Evolutionary conservation across 2,113 vertebrate species (phyloP).

Genomic region (Nyctibius bracteatus): DNA sequence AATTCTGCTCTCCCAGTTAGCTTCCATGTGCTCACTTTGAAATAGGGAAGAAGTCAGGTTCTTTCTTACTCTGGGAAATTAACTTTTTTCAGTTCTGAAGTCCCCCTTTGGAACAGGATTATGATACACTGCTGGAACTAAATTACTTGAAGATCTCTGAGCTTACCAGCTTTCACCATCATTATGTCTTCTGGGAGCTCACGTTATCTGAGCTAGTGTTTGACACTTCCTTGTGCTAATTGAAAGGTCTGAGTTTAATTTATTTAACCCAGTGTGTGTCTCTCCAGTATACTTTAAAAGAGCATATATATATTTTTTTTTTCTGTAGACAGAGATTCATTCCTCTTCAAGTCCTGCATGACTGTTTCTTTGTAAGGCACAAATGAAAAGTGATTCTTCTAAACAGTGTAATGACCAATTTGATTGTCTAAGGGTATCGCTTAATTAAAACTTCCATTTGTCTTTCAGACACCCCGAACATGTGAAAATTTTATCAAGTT

Average conservation of each 20-base stretch:
- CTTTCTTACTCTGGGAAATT: background rate
- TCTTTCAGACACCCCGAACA: constrained; percentile 87
- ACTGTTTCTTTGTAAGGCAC: background rate
- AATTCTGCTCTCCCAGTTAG: background rate
- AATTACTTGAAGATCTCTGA: background rate
- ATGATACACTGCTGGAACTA: background rate
- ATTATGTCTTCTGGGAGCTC: background rate
- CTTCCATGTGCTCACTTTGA: background rate
- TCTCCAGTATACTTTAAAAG: background rate
- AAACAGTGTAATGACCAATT: background rate
- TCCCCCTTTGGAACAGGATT: background rate
- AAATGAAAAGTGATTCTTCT: background rate
- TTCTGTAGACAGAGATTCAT: background rate
- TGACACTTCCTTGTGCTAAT: background rate
- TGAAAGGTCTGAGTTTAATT: background rate
- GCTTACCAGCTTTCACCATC: background rate
- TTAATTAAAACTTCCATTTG: background rate
- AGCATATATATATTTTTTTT: background rate
- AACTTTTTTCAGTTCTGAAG: background rate
- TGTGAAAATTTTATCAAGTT: constrained; percentile 94
- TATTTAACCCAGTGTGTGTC: background rate
- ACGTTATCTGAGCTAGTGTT: background rate
- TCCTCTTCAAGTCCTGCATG: background rate
- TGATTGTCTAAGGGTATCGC: background rate
- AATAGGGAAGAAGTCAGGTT: background rate